Evolutionary conservation across 2,888 invertebrate genomes (phyloP).

Genomic region (Itoplectis maculator): DNA sequence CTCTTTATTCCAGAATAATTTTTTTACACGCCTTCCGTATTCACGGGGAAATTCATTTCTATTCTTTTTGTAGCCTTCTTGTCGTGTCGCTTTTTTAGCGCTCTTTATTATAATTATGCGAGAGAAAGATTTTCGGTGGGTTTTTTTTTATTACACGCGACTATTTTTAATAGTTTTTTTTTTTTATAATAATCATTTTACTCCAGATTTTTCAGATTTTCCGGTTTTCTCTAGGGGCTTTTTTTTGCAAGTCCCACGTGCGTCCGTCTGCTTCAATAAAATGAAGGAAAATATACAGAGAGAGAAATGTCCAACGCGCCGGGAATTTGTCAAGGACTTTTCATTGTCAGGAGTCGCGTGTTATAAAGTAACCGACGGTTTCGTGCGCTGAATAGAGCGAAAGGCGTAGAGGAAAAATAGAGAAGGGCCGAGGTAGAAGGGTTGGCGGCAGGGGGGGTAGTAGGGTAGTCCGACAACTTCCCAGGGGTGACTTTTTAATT

Average conservation of each 20-base stretch:
- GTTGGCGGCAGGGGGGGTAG: neutral
- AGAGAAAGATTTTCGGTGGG: neutral
- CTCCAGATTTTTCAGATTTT: too few relatives aligned
- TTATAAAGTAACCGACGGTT: neutral
- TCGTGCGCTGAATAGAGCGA: slow-evolving; percentile 4
- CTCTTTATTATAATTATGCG: slow-evolving; percentile 14
- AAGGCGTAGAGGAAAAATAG: slow-evolving; percentile 4
- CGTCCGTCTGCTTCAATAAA: too few relatives aligned
- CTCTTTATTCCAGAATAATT: slow-evolving; percentile 9
- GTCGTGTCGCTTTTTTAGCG: neutral
- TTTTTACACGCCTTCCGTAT: neutral
- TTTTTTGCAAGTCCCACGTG: too few relatives aligned
- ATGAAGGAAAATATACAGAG: too few relatives aligned
- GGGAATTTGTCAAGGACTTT: slow-evolving; percentile 3
- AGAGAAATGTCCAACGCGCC: too few relatives aligned
- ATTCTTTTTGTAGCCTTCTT: neutral
- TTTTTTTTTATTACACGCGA: too few relatives aligned
- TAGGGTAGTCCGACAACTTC: slow-evolving; percentile 4
- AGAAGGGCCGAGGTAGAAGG: neutral
- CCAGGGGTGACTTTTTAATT: slow-evolving; percentile 73
- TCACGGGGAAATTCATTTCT: neutral
- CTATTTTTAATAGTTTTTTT: too few relatives aligned
- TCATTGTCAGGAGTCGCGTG: slow-evolving; percentile 10
- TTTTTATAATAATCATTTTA: too few relatives aligned
- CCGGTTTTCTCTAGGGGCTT: too few relatives aligned